Evolutionary conservation across 2,113 vertebrate species (phyloP).

Genomic region (crab-eating macaque (Macaca fascicularis)): T2T-MFA8v1.1 NC_088386.1:61155501-61156000

Average conservation of each 20-base stretch:
- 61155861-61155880: background rate
- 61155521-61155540: background rate
- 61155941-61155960: background rate
- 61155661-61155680: background rate
- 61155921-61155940: background rate
- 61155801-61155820: background rate
- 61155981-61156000: background rate
- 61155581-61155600: background rate
- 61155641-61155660: background rate
- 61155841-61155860: background rate
- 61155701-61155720: background rate
- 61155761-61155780: background rate
- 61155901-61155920: background rate
- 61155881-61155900: background rate
- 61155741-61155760: background rate
- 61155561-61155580: background rate
- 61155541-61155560: background rate
- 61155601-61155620: slow-evolving; percentile 18
- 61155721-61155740: background rate
- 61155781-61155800: background rate
- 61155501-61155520: background rate
- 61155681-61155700: background rate
- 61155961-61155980: background rate
- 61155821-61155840: background rate
- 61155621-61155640: background rate